Evolutionary conservation across 2,113 vertebrate species (phyloP).

Genomic region (Pelmatolapia mariae): DNA sequence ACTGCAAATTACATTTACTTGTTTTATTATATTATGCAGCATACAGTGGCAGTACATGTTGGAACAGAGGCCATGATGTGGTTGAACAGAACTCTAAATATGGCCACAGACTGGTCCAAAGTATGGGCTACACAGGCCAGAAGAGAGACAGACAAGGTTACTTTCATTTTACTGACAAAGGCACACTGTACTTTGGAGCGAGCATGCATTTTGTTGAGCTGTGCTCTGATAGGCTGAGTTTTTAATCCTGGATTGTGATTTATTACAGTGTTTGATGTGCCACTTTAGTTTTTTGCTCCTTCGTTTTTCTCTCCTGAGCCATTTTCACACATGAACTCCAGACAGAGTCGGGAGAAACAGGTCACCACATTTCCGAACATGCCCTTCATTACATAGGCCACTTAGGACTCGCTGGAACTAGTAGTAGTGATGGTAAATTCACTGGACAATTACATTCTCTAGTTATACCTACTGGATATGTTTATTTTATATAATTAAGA

Average conservation of each 20-base stretch:
- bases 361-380: neutral
- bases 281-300: conserved; percentile 42
- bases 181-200: conserved; percentile 2
- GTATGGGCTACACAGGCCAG: neutral
- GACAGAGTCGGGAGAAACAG: neutral
- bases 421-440: neutral
- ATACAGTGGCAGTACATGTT: neutral
- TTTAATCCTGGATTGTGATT: conserved; percentile 33
- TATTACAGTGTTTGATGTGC: conserved; percentile 36
- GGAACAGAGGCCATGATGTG: neutral
- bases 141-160: neutral
- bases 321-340: neutral
- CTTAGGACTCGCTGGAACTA: neutral
- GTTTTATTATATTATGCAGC: neutral
- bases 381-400: neutral
- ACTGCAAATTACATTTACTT: neutral
- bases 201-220: conserved; percentile 51
- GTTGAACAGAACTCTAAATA: neutral
- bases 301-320: conserved; percentile 11
- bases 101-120: neutral
- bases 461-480: neutral
- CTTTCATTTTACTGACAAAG: neutral
- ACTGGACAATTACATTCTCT: neutral
- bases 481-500: neutral
- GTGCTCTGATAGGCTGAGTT: conserved; percentile 45